Percentiles rank a stretch among this genome's conserved stretches.
Evolutionary conservation across 2,797 vertebrate genomes (phyloP).

Genomic region (Phataginus tricuspis): DNA sequence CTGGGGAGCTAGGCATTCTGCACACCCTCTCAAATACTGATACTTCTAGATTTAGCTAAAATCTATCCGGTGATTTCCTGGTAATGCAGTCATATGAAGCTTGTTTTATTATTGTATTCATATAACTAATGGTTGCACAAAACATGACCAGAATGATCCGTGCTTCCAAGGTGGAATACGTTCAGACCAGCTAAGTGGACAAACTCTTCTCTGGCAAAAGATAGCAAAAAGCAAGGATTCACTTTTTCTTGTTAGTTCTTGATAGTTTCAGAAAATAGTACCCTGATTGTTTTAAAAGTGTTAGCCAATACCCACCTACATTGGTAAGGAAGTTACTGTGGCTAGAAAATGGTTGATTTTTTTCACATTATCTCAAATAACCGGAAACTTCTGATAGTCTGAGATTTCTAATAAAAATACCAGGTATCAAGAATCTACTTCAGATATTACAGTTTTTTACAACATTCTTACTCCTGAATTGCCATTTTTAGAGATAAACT

Average conservation of each 20-base stretch:
- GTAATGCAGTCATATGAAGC: neutral
- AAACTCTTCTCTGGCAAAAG: neutral
- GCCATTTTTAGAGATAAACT: neutral
- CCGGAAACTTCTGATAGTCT: neutral
- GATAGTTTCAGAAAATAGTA: constrained; percentile 18
- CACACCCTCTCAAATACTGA: neutral
- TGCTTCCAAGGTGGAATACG: neutral
- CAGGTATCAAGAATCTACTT: neutral
- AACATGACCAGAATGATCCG: neutral
- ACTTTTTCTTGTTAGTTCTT: neutral
- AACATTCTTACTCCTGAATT: neutral
- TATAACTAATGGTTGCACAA: neutral
- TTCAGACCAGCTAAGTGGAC: neutral
- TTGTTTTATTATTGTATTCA: neutral
- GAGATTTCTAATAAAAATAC: constrained; percentile 39
- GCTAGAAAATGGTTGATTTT: neutral
- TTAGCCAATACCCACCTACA: neutral
- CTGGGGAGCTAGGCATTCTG: neutral
- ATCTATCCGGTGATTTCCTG: neutral
- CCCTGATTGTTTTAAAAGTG: constrained; percentile 7
- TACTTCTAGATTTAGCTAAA: neutral
- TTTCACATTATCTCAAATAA: neutral
- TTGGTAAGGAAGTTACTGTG: neutral
- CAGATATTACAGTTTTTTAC: neutral
- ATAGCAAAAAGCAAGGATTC: neutral